Conservation (phyloP, 2,113 vertebrate species). For the Willisornis vidua region DNA sequence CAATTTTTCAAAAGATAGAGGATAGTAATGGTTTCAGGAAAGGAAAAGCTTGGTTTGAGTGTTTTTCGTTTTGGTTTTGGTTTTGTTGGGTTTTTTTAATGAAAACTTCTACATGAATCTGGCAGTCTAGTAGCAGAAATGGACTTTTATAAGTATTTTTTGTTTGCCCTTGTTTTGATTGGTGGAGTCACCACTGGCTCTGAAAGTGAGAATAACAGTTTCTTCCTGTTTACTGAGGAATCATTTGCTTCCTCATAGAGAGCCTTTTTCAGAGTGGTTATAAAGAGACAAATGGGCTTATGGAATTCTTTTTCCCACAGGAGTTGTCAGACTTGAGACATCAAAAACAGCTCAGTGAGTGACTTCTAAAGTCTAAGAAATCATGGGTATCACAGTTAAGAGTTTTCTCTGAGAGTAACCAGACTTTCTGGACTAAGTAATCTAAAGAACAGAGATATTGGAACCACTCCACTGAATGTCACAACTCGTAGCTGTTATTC, state of each 20-base stretch:
- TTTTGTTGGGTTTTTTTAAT: not conserved
- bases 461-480: not conserved
- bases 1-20: not conserved
- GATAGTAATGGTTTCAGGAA: not conserved
- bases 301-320: not conserved
- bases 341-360: not conserved
- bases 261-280: not conserved
- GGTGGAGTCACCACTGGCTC: not conserved
- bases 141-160: not conserved
- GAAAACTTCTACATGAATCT: not conserved
- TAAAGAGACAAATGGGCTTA: not conserved
- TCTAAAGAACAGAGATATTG: not conserved
- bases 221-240: not conserved
- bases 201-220: not conserved
- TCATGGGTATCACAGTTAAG: not conserved
- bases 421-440: not conserved
- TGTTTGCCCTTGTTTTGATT: not conserved
- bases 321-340: not conserved
- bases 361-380: not conserved
- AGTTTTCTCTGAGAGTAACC: not conserved
- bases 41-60: not conserved
- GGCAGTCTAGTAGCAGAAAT: not conserved
- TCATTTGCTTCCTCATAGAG: not conserved
- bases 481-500: not conserved
- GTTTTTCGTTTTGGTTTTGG: too few relatives aligned